A percentile compares a stretch with the other conserved stretches of the same genome.
Evolutionary conservation across 2,888 invertebrate genomes (phyloP).

Genomic region (Himalopsyche kuldschensis): DNA sequence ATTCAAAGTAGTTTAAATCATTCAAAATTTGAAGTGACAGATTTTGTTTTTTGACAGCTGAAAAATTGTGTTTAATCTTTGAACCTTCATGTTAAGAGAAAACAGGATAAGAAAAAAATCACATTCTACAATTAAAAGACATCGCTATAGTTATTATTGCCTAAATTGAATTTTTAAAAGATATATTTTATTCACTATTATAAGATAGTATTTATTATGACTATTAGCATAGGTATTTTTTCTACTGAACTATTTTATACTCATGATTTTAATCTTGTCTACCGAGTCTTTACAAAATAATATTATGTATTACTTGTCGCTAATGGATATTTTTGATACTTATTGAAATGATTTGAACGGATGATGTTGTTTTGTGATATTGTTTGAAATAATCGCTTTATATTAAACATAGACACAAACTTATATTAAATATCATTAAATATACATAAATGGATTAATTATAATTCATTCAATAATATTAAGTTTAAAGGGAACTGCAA

Average conservation of each 20-base stretch:
- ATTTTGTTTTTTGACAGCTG: too few relatives aligned
- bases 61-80: too few relatives aligned
- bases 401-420: too few relatives aligned
- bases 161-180: background rate
- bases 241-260: background rate
- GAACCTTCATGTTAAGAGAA: too few relatives aligned
- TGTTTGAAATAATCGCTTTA: background rate
- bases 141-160: background rate
- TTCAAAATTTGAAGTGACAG: too few relatives aligned
- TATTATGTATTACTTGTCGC: background rate
- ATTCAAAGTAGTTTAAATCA: too few relatives aligned
- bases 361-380: background rate
- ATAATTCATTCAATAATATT: too few relatives aligned
- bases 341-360: background rate
- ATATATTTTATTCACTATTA: background rate
- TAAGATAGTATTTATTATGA: background rate
- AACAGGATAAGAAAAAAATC: background rate
- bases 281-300: background rate
- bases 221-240: background rate
- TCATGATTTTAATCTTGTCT: background rate
- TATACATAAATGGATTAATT: too few relatives aligned
- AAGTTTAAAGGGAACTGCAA: too few relatives aligned
- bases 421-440: too few relatives aligned
- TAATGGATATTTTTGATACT: background rate
- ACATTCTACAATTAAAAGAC: background rate